Conservation (phyloP, 2,797 vertebrate genomes). For the Masticophis lateralis region DNA sequence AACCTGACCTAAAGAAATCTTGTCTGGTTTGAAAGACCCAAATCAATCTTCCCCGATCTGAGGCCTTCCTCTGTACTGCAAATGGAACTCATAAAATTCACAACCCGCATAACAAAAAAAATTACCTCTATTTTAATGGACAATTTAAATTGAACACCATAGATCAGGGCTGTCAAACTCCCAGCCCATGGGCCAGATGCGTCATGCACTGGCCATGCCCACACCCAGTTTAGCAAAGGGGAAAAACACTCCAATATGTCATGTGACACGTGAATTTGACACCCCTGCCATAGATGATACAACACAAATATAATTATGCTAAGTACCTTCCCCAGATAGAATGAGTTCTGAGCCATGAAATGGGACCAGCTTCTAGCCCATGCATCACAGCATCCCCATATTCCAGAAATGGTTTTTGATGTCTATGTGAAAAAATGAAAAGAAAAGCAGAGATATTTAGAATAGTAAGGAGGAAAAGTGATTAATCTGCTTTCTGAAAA, state of each 20-base stretch:
- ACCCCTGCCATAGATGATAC: not conserved
- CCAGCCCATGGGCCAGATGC: too few species aligned
- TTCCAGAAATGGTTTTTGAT: conserved; percentile 84
- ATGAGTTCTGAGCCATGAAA: conserved; percentile 80
- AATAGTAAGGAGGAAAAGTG: not conserved
- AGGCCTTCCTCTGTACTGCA: not conserved
- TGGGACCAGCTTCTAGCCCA: conserved; percentile 81
- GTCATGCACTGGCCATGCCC: too few species aligned
- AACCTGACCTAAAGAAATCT: not conserved
- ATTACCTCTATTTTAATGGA: not conserved
- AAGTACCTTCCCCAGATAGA: conserved; percentile 87
- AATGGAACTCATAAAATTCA: not conserved
- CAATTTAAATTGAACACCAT: not conserved
- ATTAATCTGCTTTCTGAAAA: not conserved
- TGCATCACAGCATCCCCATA: conserved; percentile 87
- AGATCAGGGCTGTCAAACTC: too few species aligned
- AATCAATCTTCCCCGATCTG: not conserved
- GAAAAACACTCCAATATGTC: too few species aligned
- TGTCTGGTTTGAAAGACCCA: not conserved
- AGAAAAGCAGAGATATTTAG: not conserved
- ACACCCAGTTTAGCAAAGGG: too few species aligned
- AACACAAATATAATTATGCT: not conserved
- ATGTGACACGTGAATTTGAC: too few species aligned
- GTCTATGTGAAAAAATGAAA: conserved; percentile 62
- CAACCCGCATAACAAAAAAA: not conserved